Conservation (phyloP, 2,113 vertebrate species). For the Paralichthys olivaceus region DNA sequence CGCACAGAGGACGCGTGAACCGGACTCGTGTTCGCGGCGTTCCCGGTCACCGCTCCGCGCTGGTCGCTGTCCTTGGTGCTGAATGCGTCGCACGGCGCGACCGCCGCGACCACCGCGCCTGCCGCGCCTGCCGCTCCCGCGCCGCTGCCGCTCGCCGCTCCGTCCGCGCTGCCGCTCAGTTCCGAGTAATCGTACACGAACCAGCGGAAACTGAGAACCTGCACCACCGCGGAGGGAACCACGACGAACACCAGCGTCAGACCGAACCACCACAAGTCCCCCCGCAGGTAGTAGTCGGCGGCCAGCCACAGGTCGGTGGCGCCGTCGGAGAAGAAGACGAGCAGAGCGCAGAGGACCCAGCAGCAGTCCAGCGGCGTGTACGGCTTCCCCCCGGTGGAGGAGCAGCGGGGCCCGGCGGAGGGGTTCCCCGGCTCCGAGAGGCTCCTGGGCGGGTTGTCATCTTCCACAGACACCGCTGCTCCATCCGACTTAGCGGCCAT, state of each 20-base stretch:
- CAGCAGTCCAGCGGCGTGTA: conserved; percentile 90
- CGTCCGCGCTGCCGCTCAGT: conserved; percentile 67
- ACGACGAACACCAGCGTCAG: conserved; percentile 93
- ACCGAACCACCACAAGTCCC: conserved; percentile 89
- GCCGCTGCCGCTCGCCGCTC: conserved; percentile 64
- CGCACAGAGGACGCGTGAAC: conserved; percentile 58
- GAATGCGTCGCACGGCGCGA: conserved; percentile 70
- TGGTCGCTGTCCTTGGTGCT: conserved; percentile 84
- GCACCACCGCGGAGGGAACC: conserved; percentile 93
- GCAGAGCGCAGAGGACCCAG: conserved; percentile 91
- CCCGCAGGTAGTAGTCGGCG: conserved; percentile 91
- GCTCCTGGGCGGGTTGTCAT: conserved; percentile 75
- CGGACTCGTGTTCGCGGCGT: conserved; percentile 53
- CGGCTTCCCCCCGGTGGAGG: conserved; percentile 72
- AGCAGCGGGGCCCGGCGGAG: conserved; percentile 64
- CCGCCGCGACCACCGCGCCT: conserved; percentile 60
- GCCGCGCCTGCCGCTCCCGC: conserved; percentile 53
- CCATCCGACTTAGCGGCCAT: conserved; percentile 99
- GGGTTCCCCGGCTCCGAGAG: conserved; percentile 77
- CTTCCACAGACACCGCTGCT: conserved; percentile 86
- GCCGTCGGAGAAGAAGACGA: conserved; percentile 96
- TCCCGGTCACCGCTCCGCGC: conserved; percentile 68
- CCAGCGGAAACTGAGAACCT: conserved; percentile 96
- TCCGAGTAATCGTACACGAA: conserved; percentile 91
- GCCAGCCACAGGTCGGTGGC: conserved; percentile 98